These are phyloP conservation scores for Felis chaus DNA, from an alignment of 2,113 vertebrate genomes.

Conservation along the genomic window DNA sequence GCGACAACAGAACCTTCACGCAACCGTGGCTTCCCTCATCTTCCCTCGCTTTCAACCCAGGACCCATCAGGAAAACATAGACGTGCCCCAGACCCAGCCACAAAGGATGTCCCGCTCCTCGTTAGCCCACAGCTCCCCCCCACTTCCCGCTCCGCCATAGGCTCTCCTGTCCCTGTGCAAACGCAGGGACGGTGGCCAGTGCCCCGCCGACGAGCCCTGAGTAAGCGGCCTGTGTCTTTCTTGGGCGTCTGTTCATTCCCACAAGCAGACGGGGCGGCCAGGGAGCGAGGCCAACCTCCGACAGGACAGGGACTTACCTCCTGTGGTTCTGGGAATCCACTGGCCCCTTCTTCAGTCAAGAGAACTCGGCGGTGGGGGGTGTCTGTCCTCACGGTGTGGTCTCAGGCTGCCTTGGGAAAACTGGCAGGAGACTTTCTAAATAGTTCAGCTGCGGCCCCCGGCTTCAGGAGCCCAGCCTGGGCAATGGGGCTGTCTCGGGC, in stretches of 20 bases:
- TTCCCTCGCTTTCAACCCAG: not conserved
- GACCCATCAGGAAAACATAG: not conserved
- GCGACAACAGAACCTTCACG: not conserved
- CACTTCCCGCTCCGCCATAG: not conserved
- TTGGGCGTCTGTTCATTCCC: not conserved
- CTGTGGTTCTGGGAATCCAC: not conserved
- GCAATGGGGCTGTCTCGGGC: fast-evolving
- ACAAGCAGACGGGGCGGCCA: not conserved
- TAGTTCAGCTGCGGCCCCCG: not conserved
- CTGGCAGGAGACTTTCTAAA: not conserved
- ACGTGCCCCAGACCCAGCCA: not conserved
- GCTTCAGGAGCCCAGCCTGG: not conserved
- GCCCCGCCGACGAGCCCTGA: not conserved
- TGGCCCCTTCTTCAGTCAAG: not conserved
- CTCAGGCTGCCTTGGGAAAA: not conserved
- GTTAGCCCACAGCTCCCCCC: not conserved
- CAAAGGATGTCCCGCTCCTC: not conserved
- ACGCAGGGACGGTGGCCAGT: not conserved
- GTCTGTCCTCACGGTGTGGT: not conserved
- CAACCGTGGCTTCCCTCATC: not conserved
- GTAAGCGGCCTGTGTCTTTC: not conserved
- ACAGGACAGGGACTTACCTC: not conserved
- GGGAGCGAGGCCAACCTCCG: not conserved
- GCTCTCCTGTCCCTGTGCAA: not conserved
- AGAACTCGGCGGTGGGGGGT: no score